phyloP scores from a whole-genome alignment of 2,888 invertebrate species.

The Drosophila pegasa region DNA sequence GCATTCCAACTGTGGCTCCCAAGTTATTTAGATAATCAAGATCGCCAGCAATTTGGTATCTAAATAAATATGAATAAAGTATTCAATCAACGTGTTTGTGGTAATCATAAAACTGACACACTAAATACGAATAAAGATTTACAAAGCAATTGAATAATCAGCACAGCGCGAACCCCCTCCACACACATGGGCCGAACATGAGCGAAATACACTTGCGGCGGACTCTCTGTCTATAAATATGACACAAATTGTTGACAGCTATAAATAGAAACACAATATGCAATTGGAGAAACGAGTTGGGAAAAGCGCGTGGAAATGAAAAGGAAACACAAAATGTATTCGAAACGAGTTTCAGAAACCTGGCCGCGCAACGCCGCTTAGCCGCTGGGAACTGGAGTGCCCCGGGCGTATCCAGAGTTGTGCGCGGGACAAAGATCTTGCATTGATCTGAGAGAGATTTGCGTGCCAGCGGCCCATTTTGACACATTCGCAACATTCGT shows the following conservation, averaged over 20 bases:
- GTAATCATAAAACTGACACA: conserved; percentile 47
- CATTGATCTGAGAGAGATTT: conserved; percentile 48
- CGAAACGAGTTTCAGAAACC: background rate
- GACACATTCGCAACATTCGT: conserved; percentile 66
- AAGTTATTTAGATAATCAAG: conserved; percentile 5
- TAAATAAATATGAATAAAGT: conserved; percentile 12
- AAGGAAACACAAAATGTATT: too few relatives aligned
- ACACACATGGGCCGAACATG: conserved; percentile 14
- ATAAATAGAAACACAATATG: background rate
- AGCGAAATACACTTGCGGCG: conserved; percentile 12
- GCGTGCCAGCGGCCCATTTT: conserved; percentile 48
- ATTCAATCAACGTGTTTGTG: conserved; percentile 30
- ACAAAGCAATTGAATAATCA: conserved; percentile 52
- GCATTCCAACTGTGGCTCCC: background rate
- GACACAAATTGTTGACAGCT: conserved; percentile 2
- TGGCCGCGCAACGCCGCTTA: background rate
- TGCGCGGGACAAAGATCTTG: conserved; percentile 50
- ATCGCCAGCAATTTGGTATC: conserved; percentile 10
- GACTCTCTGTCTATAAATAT: conserved; percentile 21
- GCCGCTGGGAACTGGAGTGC: background rate
- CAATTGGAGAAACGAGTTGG: conserved; percentile 1
- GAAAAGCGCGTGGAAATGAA: background rate
- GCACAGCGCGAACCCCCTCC: conserved; percentile 24
- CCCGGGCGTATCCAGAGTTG: background rate
- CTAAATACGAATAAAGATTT: conserved; percentile 44